A percentile compares a stretch with the other conserved stretches of the same genome.
These are phyloP conservation scores for Drosophila paulistorum DNA, from an alignment of 1,140 invertebrate genomes.

Conservation along the genomic window DNA sequence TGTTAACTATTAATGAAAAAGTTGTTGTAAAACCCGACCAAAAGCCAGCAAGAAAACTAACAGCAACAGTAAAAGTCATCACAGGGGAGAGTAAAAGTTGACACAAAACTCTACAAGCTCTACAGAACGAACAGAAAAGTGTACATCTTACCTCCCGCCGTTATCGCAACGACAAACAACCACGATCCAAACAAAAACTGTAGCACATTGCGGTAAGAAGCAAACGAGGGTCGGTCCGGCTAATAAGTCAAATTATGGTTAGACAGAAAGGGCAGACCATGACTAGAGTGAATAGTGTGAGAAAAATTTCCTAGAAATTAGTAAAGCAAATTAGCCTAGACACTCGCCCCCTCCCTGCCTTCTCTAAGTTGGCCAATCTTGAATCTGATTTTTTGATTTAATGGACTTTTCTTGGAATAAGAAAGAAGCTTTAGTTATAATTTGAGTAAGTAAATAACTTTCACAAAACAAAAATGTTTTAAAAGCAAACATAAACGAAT, in stretches of 20 bases:
- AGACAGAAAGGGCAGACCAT: not conserved
- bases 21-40: constrained; percentile 71
- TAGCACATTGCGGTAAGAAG: not conserved
- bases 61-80: constrained; percentile 7
- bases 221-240: not conserved
- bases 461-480: not conserved
- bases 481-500: not conserved
- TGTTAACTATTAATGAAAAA: constrained; percentile 82
- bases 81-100: constrained; percentile 30
- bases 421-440: not conserved
- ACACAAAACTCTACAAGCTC: constrained; percentile 13
- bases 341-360: not conserved
- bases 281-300: not conserved
- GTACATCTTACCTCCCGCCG: not conserved
- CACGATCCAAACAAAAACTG: not conserved
- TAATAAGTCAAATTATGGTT: constrained; percentile 20
- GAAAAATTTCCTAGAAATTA: constrained; percentile 12
- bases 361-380: not conserved
- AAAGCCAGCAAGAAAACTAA: constrained; percentile 51
- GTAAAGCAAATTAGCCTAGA: constrained; percentile 3
- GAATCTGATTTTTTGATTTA: not conserved
- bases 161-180: not conserved
- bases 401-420: not conserved
- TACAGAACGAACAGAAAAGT: not conserved
- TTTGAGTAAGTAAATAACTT: not conserved